phyloP scores from a whole-genome alignment of 1,140 invertebrate species.

The Phenacoccus solenopsis region DNA sequence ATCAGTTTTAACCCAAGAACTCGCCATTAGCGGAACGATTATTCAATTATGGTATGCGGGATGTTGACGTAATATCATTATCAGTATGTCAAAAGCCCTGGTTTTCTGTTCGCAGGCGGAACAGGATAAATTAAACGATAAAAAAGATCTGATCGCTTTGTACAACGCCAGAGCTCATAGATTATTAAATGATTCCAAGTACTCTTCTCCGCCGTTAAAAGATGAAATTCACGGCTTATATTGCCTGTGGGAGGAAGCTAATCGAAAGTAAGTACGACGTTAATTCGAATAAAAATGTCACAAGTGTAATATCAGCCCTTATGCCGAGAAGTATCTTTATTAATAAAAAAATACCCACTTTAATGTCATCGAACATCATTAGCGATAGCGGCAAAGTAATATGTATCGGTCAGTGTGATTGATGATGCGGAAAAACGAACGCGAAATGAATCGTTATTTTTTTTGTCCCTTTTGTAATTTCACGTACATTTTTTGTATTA shows the following conservation, averaged over 20 bases:
- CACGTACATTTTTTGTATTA: slow-evolving; percentile 30
- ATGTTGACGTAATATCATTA: background rate
- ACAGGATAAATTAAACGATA: slow-evolving; percentile 51
- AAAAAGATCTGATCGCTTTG: slow-evolving; percentile 52
- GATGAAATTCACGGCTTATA: slow-evolving; percentile 60
- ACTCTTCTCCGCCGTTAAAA: slow-evolving; percentile 40
- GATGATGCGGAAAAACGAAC: background rate
- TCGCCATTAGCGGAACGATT: no score
- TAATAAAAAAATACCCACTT: background rate
- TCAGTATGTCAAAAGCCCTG: background rate
- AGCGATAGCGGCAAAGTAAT: background rate
- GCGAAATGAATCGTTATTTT: slow-evolving; percentile 4
- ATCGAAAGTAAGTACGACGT: slow-evolving; percentile 48
- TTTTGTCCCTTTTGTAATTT: slow-evolving; percentile 13
- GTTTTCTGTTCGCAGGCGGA: slow-evolving; percentile 41
- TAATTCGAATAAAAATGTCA: no score
- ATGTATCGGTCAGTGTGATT: background rate
- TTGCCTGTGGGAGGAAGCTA: slow-evolving; percentile 59
- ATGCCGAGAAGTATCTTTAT: background rate
- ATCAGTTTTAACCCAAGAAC: background rate
- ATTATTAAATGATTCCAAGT: slow-evolving; percentile 44
- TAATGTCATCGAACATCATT: background rate
- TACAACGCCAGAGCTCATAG: slow-evolving; percentile 61
- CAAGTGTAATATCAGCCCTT: no score
- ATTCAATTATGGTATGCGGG: background rate